A percentile compares a stretch with the other conserved stretches of the same genome.
These are phyloP conservation scores for Tetragonula carbonaria DNA, from an alignment of 2,888 invertebrate genomes.

Conservation along the genomic window DNA sequence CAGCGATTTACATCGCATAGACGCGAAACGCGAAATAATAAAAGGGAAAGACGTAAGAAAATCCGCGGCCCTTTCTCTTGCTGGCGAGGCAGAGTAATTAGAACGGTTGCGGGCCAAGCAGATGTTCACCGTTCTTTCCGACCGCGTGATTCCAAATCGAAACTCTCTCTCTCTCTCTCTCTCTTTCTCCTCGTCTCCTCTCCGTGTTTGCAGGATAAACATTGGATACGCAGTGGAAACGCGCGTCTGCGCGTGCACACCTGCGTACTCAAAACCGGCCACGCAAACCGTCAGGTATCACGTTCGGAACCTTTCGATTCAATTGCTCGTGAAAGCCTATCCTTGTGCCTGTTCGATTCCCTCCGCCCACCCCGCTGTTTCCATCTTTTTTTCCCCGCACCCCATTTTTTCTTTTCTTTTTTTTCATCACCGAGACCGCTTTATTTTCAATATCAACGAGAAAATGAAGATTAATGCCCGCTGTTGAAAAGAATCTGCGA, in stretches of 20 bases:
- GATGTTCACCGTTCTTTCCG: constrained; percentile 52
- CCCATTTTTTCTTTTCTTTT: not conserved
- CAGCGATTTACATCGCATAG: constrained; percentile 22
- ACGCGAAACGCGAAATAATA: not conserved
- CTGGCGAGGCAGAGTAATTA: constrained; percentile 35
- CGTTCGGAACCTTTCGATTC: constrained; percentile 29
- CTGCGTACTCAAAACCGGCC: constrained; percentile 10
- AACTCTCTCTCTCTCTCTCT: not conserved
- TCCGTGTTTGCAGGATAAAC: constrained; percentile 51
- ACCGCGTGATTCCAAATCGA: constrained; percentile 61
- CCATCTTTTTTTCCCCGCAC: not conserved
- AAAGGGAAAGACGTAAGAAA: constrained; percentile 7
- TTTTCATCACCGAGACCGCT: not conserved
- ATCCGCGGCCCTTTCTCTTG: not conserved
- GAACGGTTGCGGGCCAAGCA: constrained; percentile 35
- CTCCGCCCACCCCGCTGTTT: not conserved
- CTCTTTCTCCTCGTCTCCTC: not conserved
- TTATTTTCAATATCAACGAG: not conserved
- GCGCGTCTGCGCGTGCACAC: constrained; percentile 49
- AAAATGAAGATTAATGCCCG: too few relatives aligned
- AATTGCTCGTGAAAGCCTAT: constrained; percentile 32
- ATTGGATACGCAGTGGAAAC: constrained; percentile 61
- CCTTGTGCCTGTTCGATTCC: constrained; percentile 2
- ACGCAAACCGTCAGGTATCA: constrained; percentile 24
- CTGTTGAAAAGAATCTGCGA: too few relatives aligned